A percentile compares a stretch with the other conserved stretches of the same genome.
phyloP scores from a whole-genome alignment of 2,888 invertebrate genomes.

The Fragum sueziense region DNA sequence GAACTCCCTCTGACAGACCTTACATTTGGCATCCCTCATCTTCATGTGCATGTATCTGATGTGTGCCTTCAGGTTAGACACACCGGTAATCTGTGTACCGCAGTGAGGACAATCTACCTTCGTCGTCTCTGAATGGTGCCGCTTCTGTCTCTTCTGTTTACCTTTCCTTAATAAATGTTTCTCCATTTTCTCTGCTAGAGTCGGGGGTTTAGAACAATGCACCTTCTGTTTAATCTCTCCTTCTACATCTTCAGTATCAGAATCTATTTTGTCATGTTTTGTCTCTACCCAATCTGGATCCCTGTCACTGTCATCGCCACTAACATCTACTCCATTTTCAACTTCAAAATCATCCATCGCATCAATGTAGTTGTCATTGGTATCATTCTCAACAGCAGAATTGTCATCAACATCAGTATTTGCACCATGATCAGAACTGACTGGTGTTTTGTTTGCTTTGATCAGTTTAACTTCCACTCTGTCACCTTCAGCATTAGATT shows the following conservation, averaged over 20 bases:
- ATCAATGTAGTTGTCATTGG: too few relatives aligned
- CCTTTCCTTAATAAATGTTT: background rate
- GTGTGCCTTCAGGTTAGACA: background rate
- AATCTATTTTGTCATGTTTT: background rate
- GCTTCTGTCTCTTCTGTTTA: background rate
- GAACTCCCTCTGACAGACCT: background rate
- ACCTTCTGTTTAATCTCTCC: background rate
- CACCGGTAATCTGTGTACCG: background rate
- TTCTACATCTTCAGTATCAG: background rate
- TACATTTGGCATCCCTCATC: background rate
- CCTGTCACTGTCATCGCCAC: background rate
- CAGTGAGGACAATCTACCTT: background rate
- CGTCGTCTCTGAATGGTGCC: background rate
- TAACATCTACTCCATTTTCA: background rate
- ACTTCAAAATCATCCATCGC: background rate
- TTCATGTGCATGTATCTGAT: conserved; percentile 12
- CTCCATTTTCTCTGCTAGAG: background rate
- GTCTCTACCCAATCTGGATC: background rate
- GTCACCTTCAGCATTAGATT: background rate
- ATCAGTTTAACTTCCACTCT: background rate
- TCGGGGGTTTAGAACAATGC: background rate
- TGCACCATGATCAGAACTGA: background rate
- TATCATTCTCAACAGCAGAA: background rate
- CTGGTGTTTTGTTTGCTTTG: background rate
- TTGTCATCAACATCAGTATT: background rate